Base-by-base conservation (phyloP, 2,888 invertebrate genomes). In the Chaetoderma sp. region DNA sequence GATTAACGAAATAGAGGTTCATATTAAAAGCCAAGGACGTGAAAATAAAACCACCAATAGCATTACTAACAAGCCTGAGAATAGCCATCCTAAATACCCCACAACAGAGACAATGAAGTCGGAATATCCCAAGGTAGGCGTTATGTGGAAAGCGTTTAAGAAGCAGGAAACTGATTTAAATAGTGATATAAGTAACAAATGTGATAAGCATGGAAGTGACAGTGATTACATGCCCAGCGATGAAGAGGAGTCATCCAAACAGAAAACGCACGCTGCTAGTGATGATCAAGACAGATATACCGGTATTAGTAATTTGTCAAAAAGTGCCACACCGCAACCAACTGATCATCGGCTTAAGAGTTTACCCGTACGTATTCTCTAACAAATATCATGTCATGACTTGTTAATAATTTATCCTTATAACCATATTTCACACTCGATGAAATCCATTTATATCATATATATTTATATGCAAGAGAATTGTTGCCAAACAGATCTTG, bases 181-280 rank as follows among this genome's bases (percentile, higher is more conserved):
- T 10, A 30, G 21, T 23, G 52, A 56, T 50, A 70, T 39, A 47
- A 52, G n/a, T 45, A 67, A 27, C 21, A 64, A 33, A 23, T 42
- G 67, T 52, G 73, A 75, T 60, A 65, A 57, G 16, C n/a, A n/a
- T n/a, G n/a, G n/a, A n/a, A n/a, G n/a, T n/a, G 82, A 81, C 45
- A 83, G 82, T 72, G 82, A 84, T 55, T 83, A 83, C 71, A 68
- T 68, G 5, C 63, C 76, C 1, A 82, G 82, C 78, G 83, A 78
- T 60, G 77, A 74, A 42, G 79, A 80, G 50, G 70, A 66, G n/a
- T n/a, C n/a, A n/a, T n/a, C n/a, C n/a, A n/a, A n/a, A n/a, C n/a
- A n/a, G n/a, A n/a, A n/a, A n/a, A n/a, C n/a, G n/a, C n/a, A n/a
- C n/a, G n/a, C n/a, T n/a, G n/a, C n/a, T n/a, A n/a, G n/a, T n/a